These are phyloP conservation scores for Bombylius major DNA, from an alignment of 2,888 invertebrate species.

Conservation along the genomic window DNA sequence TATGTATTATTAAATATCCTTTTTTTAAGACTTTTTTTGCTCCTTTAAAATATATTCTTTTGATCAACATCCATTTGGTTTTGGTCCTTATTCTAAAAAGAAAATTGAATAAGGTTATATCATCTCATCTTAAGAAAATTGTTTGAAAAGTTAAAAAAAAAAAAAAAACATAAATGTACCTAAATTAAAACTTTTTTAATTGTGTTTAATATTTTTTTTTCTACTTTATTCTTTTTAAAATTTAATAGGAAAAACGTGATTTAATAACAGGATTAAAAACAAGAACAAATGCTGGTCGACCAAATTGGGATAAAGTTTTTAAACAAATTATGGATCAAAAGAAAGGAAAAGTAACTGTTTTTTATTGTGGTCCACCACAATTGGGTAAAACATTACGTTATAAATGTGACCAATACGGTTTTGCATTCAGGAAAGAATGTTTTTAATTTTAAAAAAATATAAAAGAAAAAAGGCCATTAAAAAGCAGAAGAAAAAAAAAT, in stretches of 20 bases:
- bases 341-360: constrained; percentile 86
- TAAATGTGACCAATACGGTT: constrained; percentile 82
- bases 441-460: constrained; percentile 19
- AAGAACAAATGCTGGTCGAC: constrained; percentile 83
- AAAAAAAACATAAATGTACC: too few species aligned
- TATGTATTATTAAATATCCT: neutral
- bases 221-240: constrained; percentile 22
- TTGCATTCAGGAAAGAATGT: constrained; percentile 72
- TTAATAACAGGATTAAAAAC: constrained; percentile 87
- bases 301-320: constrained; percentile 93
- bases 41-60: too few species aligned
- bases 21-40: too few species aligned
- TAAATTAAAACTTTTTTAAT: too few species aligned
- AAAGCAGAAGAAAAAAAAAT: too few species aligned
- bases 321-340: constrained; percentile 71
- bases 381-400: constrained; percentile 64
- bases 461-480: too few species aligned
- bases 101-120: too few species aligned
- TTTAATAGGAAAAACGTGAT: constrained; percentile 75
- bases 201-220: constrained; percentile 6
- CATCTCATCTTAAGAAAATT: too few species aligned
- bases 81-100: too few species aligned
- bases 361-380: constrained; percentile 86
- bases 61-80: too few species aligned
- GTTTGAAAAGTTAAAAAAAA: too few species aligned